Conservation (phyloP, 1,140 invertebrate genomes). For the Sarcophaga bullata region DNA sequence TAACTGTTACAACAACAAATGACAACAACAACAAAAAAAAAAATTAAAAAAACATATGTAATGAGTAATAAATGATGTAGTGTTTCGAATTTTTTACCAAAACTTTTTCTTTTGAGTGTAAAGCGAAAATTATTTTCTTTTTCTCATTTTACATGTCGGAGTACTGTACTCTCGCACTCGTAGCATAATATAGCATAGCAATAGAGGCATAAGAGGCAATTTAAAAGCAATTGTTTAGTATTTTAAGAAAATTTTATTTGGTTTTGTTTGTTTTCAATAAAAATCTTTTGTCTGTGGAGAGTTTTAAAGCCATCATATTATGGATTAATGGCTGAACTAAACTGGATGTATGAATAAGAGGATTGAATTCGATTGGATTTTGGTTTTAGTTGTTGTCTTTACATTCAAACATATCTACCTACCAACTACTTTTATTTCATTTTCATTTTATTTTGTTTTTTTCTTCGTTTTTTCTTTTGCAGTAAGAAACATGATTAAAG, state of each 20-base stretch:
- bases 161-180: neutral
- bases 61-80: too few relatives aligned
- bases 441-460: neutral
- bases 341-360: neutral
- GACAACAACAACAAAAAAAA: too few relatives aligned
- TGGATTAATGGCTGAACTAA: neutral
- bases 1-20: too few relatives aligned
- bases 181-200: neutral
- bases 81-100: too few relatives aligned
- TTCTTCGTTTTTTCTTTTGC: neutral
- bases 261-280: constrained; percentile 44
- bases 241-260: constrained; percentile 46
- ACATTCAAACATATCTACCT: neutral
- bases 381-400: neutral
- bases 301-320: neutral
- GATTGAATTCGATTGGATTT: neutral
- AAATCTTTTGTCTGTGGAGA: constrained; percentile 11
- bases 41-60: too few relatives aligned
- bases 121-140: neutral
- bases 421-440: neutral
- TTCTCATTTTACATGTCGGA: neutral
- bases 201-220: constrained; percentile 28
- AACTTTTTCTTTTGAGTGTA: neutral
- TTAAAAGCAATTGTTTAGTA: constrained; percentile 42
- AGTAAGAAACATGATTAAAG: constrained; percentile 35